Percentiles rank a stretch among this genome's conserved stretches.
Evolutionary conservation across 53 echinoderm and acorn worm genomes (phyloP).

Genomic region (Holothuria leucospilota): DNA sequence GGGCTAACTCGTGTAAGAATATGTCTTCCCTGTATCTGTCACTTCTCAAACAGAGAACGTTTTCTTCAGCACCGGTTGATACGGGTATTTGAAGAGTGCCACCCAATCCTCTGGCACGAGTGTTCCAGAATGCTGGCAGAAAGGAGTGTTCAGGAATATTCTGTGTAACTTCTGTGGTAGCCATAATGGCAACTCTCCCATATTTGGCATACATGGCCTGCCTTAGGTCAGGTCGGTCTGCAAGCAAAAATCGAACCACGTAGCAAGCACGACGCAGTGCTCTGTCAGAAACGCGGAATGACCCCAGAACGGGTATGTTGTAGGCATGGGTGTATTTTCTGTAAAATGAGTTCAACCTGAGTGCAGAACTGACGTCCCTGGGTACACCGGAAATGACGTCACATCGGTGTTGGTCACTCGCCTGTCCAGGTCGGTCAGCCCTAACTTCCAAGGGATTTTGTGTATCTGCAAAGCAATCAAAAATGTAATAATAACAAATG

Average conservation of each 20-base stretch:
- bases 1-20: constrained; percentile 75
- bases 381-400: constrained; percentile 62
- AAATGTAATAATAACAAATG: no score
- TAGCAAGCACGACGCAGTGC: constrained; percentile 73
- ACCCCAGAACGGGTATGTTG: constrained; percentile 77
- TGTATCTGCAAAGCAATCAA: neutral
- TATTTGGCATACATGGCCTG: constrained; percentile 78
- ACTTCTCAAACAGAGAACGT: constrained; percentile 60
- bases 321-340: constrained; percentile 79
- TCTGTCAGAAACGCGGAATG: constrained; percentile 41
- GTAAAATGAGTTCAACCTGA: constrained; percentile 63
- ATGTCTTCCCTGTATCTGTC: constrained; percentile 75
- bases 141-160: constrained; percentile 86
- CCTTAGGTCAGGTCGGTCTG: constrained; percentile 69
- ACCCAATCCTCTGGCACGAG: constrained; percentile 82
- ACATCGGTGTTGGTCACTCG: constrained; percentile 37
- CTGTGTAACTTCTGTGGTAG: constrained; percentile 70
- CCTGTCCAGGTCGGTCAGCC: constrained; percentile 41
- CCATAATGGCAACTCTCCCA: constrained; percentile 79
- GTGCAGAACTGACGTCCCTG: constrained; percentile 38
- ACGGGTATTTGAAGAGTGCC: constrained; percentile 69
- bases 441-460: constrained; percentile 5
- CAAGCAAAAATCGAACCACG: constrained; percentile 64
- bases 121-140: constrained; percentile 66
- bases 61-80: constrained; percentile 25